Evolutionary conservation across 1,140 invertebrate species (phyloP).

Genomic region (Andricus grossulariae): DNA sequence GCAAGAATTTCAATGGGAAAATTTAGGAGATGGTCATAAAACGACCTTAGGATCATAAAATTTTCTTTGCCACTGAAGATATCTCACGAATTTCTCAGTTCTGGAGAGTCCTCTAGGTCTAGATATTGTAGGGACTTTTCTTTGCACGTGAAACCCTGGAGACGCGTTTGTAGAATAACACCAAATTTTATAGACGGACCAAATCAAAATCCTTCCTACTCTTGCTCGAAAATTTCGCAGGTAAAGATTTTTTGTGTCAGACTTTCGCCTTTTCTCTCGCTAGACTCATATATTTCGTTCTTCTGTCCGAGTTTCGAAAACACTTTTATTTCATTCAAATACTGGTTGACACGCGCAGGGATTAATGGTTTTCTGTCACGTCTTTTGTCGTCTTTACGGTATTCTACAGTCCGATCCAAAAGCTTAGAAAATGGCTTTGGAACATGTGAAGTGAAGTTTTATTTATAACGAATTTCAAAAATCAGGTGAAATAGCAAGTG

Average conservation of each 20-base stretch:
- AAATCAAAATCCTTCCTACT: constrained; percentile 3
- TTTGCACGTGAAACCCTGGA: background rate
- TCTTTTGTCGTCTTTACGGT: constrained; percentile 13
- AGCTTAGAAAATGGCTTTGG: background rate
- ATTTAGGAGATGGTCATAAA: constrained; percentile 1
- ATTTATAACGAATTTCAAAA: background rate
- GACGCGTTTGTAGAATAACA: background rate
- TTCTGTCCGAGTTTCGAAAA: background rate
- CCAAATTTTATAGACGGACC: background rate
- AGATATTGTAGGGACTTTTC: constrained; percentile 5
- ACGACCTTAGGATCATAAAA: background rate
- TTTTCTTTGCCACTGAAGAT: background rate
- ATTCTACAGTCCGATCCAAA: background rate
- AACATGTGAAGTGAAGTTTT: background rate
- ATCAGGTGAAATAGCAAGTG: too few species aligned
- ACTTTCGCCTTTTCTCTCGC: background rate
- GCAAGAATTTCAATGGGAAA: background rate
- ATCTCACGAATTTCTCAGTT: background rate
- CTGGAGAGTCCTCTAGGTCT: background rate
- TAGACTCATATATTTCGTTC: background rate
- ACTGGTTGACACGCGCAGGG: background rate
- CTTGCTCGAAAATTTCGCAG: background rate
- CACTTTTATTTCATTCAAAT: constrained; percentile 15
- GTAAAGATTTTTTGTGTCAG: background rate
- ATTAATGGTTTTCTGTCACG: constrained; percentile 22